Percentiles rank a stretch among this genome's conserved stretches.
These are phyloP conservation scores for Myotis daubentonii DNA, from an alignment of 2,797 vertebrate genomes.

Conservation along the genomic window DNA sequence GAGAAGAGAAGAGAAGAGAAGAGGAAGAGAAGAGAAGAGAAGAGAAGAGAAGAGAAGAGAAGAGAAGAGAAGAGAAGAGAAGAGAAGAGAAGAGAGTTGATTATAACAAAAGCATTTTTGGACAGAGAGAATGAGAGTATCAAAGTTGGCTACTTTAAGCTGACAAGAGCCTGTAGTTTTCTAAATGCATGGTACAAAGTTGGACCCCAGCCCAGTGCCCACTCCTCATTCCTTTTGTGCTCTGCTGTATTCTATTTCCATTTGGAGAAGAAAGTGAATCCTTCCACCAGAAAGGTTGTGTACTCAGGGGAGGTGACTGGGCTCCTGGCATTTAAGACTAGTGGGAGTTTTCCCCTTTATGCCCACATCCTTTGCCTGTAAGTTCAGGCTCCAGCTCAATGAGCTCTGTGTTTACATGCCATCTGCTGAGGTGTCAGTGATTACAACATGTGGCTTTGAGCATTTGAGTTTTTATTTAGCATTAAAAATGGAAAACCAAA, in stretches of 20 bases:
- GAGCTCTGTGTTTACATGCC: constrained; percentile 57
- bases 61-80: no score
- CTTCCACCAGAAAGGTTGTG: neutral
- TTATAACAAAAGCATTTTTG: constrained; percentile 5
- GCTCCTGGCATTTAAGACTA: neutral
- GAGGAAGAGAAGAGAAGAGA: no score
- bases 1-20: no score
- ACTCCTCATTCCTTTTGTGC: neutral
- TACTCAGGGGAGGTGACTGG: neutral
- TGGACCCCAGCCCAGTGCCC: neutral
- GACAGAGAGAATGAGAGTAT: constrained; percentile 5
- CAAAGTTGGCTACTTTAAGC: constrained; percentile 25
- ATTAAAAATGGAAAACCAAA: constrained; percentile 67
- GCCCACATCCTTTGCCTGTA: neutral
- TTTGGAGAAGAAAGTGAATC: constrained; percentile 52
- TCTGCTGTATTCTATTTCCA: neutral
- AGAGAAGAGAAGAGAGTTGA: neutral
- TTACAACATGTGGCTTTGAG: constrained; percentile 25
- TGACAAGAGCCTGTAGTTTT: constrained; percentile 13
- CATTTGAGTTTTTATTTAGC: constrained; percentile 60
- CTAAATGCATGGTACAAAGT: neutral
- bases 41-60: no score
- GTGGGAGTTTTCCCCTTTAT: neutral
- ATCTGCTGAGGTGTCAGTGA: constrained; percentile 40
- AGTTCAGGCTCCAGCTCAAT: neutral